Percentiles rank a stretch among this genome's conserved stretches.
These are phyloP conservation scores for Macrocentrus cingulum DNA, from an alignment of 1,140 invertebrate species.

Conservation along the genomic window DNA sequence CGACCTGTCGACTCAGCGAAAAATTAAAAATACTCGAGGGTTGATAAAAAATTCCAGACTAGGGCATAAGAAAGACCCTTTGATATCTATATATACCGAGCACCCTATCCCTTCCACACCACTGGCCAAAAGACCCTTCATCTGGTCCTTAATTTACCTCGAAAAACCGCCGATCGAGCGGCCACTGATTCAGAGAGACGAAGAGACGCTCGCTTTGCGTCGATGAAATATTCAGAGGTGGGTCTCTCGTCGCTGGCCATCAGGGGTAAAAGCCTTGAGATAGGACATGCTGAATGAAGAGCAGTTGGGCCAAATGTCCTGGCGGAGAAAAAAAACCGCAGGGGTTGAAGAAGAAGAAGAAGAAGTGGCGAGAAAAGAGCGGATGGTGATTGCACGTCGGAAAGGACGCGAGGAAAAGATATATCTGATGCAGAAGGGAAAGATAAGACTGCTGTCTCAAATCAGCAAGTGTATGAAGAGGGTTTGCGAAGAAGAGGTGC, in stretches of 20 bases:
- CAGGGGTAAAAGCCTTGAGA: neutral
- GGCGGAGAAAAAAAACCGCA: too few relatives aligned
- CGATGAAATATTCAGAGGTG: constrained; percentile 20
- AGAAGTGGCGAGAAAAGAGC: too few relatives aligned
- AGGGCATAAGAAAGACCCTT: constrained; percentile 9
- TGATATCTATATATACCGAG: neutral
- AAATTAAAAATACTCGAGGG: too few relatives aligned
- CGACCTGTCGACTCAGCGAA: too few relatives aligned
- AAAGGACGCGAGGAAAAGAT: too few relatives aligned
- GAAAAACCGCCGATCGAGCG: constrained; percentile 17
- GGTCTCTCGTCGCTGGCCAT: neutral
- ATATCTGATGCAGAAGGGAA: too few relatives aligned
- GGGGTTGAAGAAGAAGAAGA: too few relatives aligned
- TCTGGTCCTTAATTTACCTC: constrained; percentile 22
- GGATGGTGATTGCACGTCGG: too few relatives aligned
- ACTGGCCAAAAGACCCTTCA: constrained; percentile 21
- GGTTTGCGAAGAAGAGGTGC: too few relatives aligned
- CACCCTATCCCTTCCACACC: constrained; percentile 18
- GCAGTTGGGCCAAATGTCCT: neutral
- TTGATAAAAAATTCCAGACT: neutral
- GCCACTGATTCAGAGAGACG: constrained; percentile 16
- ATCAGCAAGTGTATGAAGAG: too few relatives aligned
- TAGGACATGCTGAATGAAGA: neutral
- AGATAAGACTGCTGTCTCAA: too few relatives aligned
- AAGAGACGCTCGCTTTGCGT: constrained; percentile 1